Conservation (phyloP, 2,888 invertebrate genomes). For the Aspidapion aeneum region DNA sequence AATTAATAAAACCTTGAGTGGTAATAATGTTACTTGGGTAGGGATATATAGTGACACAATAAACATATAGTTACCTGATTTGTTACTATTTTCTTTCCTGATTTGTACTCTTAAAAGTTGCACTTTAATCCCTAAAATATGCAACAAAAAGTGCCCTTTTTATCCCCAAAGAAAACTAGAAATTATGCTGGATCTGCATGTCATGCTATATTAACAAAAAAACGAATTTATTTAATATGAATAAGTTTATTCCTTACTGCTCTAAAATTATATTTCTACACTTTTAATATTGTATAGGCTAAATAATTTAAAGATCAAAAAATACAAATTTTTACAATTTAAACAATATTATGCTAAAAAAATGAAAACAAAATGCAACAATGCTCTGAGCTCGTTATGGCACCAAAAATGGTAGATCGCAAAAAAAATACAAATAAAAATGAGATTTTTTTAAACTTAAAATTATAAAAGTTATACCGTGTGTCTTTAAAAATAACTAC, state of each 20-base stretch:
- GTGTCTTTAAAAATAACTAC: neutral
- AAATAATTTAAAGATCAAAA: neutral
- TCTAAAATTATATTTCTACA: conserved; percentile 1
- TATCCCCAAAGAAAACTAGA: too few species aligned
- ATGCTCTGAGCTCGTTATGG: neutral
- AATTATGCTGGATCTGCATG: too few species aligned
- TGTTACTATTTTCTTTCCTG: too few species aligned
- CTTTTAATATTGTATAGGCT: neutral
- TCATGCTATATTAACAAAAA: too few species aligned
- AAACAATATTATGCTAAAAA: neutral
- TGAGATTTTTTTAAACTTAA: neutral
- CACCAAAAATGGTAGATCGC: neutral
- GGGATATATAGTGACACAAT: too few species aligned
- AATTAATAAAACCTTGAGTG: too few species aligned
- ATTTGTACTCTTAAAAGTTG: too few species aligned
- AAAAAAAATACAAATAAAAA: neutral
- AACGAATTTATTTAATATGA: too few species aligned
- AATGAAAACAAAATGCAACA: neutral
- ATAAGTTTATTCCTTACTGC: neutral
- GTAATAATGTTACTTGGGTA: too few species aligned
- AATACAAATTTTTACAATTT: neutral
- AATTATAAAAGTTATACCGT: neutral
- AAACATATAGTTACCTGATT: too few species aligned
- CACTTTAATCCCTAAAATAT: too few species aligned
- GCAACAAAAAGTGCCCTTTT: too few species aligned